A percentile compares a stretch with the other conserved stretches of the same genome.
phyloP scores from a whole-genome alignment of 2,113 vertebrate genomes.

The Cettia cetti region DNA sequence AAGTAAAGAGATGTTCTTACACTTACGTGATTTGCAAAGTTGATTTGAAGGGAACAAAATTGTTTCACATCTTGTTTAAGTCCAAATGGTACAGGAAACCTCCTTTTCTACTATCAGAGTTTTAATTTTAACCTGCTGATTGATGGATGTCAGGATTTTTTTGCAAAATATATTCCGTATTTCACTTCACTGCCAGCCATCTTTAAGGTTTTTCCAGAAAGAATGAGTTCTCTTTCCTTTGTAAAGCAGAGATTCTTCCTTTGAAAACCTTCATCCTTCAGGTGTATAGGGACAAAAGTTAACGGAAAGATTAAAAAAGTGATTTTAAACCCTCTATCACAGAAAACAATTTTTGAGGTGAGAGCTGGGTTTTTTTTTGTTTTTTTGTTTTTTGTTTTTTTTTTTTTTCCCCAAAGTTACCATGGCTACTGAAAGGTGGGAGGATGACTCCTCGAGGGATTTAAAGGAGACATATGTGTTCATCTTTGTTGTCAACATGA shows the following conservation, averaged over 20 bases:
- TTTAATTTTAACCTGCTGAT: not conserved
- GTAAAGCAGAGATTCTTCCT: not conserved
- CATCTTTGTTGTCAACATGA: slow-evolving; percentile 53
- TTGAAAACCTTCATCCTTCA: not conserved
- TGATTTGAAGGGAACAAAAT: not conserved
- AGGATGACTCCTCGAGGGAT: not conserved
- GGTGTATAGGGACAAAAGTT: not conserved
- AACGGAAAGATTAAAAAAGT: not conserved
- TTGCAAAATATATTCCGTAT: not conserved
- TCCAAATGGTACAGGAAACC: not conserved
- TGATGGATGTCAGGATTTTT: not conserved
- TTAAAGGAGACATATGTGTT: slow-evolving; percentile 48
- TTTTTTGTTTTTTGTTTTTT: not conserved
- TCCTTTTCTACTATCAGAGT: not conserved
- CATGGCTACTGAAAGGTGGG: slow-evolving; percentile 37
- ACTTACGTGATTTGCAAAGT: not conserved
- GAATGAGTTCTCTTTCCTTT: not conserved
- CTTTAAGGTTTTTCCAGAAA: not conserved
- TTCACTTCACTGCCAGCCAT: not conserved
- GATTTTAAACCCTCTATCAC: slow-evolving; percentile 27
- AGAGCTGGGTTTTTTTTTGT: not conserved
- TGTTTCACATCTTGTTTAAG: not conserved
- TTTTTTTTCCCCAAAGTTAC: not conserved
- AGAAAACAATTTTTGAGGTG: slow-evolving; percentile 30
- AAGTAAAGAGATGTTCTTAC: not conserved